Percentiles rank a stretch among this genome's conserved stretches.
Evolutionary conservation across 2,888 invertebrate species (phyloP).

Genomic region (Portevinia maculata): DNA sequence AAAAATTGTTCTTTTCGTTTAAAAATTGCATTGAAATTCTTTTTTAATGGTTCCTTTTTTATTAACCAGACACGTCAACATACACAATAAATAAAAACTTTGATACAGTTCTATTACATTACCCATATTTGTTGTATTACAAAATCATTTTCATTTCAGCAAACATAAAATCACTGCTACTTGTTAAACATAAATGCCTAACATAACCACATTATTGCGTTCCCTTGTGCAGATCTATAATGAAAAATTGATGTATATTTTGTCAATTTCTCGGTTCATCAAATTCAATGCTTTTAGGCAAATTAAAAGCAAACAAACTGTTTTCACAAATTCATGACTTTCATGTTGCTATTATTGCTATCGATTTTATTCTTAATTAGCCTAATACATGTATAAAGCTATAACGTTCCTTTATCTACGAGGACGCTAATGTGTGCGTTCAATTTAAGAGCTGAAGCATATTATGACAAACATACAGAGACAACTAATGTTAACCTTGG

Average conservation of each 20-base stretch:
- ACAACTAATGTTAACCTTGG: too few relatives aligned
- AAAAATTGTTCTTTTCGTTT: too few relatives aligned
- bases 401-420: constrained; percentile 11
- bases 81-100: too few relatives aligned
- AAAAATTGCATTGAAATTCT: too few relatives aligned
- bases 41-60: too few relatives aligned
- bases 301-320: constrained; percentile 62
- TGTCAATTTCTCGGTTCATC: constrained; percentile 41
- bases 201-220: neutral
- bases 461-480: constrained; percentile 15
- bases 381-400: constrained; percentile 49
- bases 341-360: constrained; percentile 49
- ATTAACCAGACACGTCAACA: too few relatives aligned
- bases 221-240: too few relatives aligned
- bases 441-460: constrained; percentile 34
- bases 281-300: constrained; percentile 56
- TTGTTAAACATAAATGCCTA: constrained; percentile 3
- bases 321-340: constrained; percentile 37
- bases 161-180: too few relatives aligned
- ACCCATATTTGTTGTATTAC: too few relatives aligned
- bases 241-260: too few relatives aligned
- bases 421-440: constrained; percentile 27
- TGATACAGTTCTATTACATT: too few relatives aligned
- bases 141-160: too few relatives aligned
- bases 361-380: constrained; percentile 66